Percentiles rank a stretch among this genome's conserved stretches.
These are phyloP conservation scores for Epinotia demarniana DNA, from an alignment of 2,888 invertebrate species.

Conservation along the genomic window DNA sequence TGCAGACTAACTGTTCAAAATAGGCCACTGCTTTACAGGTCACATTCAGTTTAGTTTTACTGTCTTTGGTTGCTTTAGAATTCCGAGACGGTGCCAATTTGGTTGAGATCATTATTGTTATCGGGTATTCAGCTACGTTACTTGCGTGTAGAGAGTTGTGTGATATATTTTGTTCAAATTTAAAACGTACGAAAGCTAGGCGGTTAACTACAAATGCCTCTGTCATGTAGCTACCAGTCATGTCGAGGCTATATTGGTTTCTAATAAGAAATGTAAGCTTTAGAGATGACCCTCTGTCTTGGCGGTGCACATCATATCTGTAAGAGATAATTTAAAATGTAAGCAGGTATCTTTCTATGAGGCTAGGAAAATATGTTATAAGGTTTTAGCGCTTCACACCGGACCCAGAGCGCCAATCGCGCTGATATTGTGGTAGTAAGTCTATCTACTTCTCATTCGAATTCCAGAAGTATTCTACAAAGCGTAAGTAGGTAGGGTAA, in stretches of 20 bases:
- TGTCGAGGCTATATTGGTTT: not conserved
- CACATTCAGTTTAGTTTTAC: not conserved
- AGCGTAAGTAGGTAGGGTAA: no score
- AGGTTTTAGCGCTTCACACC: no score
- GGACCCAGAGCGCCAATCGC: no score
- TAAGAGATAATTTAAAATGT: not conserved
- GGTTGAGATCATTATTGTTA: not conserved
- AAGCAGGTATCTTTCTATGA: no score
- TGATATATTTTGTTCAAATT: not conserved
- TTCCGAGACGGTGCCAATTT: not conserved
- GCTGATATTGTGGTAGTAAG: no score
- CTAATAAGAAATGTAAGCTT: not conserved
- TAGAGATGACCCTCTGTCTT: not conserved
- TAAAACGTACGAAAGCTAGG: not conserved
- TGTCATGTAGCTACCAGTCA: conserved; percentile 4
- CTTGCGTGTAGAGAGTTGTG: not conserved
- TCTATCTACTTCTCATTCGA: no score
- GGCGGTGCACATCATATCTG: not conserved
- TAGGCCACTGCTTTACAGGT: not conserved
- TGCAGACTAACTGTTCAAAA: not conserved
- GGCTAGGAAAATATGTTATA: no score
- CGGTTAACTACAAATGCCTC: not conserved
- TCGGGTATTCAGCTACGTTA: not conserved
- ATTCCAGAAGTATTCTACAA: no score
- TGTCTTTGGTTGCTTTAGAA: not conserved